Evolutionary conservation across 2,888 invertebrate species (phyloP), one percentile per base, ranked within the genome.

Genomic region (Aphodius granarius): DNA sequence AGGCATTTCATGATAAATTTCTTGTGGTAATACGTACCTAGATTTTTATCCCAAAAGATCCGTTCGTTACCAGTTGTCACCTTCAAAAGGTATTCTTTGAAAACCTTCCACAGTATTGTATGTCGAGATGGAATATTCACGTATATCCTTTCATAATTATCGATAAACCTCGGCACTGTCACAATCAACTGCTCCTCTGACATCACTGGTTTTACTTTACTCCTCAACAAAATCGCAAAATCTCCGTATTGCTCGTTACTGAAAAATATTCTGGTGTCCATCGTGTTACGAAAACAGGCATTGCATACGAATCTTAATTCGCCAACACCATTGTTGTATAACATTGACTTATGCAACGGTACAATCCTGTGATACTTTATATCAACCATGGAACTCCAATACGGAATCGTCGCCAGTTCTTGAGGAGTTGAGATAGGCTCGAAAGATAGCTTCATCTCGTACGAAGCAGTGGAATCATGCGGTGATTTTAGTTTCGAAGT

Each of bases 31-130:
- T n/a, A n/a, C n/a, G n/a, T 76, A 76, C 76, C n/a, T 13, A 68
- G 13, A 20, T 64, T 4, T 2, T 74, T 63, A 19, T 71, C 74
- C 76, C 76, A 76, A 66, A 74, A 76, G 20, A 64, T 66, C 6
- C 71, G 15, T 17, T 76, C 76, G 5, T 71, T 71, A 2, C 66
- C 70, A 18, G 63, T 65, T 21, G 70, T n/a, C n/a, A 22, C 20
- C 15, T 43, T 23, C 13, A 76, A 16, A 43, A 72, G 15, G n/a
- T 20, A n/a, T 21, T 76, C 71, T 18, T 64, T 66, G 19, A 76
- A 18, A 6, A 65, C 43, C 6, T 43, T 64, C 76, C 76, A 76
- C 43, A 76, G 21, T 2, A 72, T n/a, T 18, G 21, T 22, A 74
- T 76, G 71, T 63, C 68, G 73, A 20, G 66, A 72, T 4, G 71